A percentile compares a stretch with the other conserved stretches of the same genome.
Evolutionary conservation across 2,888 invertebrate genomes (phyloP).

Genomic region (Diarsia brunnea): DNA sequence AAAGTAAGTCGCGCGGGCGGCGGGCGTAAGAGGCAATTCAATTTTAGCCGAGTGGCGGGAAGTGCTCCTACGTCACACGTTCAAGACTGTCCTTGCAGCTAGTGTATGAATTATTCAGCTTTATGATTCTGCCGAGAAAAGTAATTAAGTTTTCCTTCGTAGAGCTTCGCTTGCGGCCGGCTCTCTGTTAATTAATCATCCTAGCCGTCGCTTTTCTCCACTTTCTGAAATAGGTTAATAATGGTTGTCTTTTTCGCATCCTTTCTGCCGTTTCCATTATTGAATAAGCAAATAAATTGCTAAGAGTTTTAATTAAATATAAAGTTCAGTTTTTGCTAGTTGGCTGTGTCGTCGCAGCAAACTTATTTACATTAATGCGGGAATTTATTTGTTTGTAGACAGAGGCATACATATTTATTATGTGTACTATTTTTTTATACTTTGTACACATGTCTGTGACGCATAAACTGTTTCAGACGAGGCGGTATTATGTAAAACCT

Average conservation of each 20-base stretch:
- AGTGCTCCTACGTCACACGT: constrained; percentile 72
- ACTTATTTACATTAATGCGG: constrained; percentile 61
- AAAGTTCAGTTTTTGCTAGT: constrained; percentile 70
- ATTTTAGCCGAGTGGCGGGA: constrained; percentile 72
- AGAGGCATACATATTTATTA: constrained; percentile 53
- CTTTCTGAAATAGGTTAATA: constrained; percentile 85
- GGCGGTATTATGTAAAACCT: constrained; percentile 10
- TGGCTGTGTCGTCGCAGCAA: constrained; percentile 49
- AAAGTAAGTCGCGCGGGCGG: constrained; percentile 58
- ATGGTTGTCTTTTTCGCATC: constrained; percentile 83
- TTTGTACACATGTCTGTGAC: constrained; percentile 19
- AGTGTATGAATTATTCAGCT: constrained; percentile 84
- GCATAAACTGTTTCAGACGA: constrained; percentile 11
- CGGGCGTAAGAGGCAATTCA: constrained; percentile 74
- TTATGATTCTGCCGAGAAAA: constrained; percentile 86
- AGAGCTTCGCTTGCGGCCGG: constrained; percentile 81
- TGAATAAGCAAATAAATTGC: constrained; percentile 81
- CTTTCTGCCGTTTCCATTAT: constrained; percentile 81
- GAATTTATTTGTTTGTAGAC: constrained; percentile 58
- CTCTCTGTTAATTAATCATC: constrained; percentile 86
- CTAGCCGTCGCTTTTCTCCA: constrained; percentile 80
- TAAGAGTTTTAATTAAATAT: constrained; percentile 74
- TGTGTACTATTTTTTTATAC: constrained; percentile 43
- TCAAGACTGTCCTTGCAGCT: constrained; percentile 75
- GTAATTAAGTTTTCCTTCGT: constrained; percentile 86